Evolutionary conservation across 1,140 invertebrate species (phyloP).

Genomic region (Xylocopa sonorina): DNA sequence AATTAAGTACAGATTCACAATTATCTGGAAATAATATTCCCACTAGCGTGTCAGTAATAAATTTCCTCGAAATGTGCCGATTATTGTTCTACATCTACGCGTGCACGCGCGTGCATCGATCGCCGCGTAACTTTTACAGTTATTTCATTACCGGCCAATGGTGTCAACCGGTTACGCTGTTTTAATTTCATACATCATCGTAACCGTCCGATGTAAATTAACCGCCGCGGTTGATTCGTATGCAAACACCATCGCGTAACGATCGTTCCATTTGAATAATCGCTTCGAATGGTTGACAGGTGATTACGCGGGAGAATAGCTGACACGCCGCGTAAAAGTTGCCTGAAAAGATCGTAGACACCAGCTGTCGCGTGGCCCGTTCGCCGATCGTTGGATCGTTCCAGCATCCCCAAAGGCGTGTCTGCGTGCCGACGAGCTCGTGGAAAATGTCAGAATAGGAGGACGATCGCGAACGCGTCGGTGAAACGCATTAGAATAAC

Average conservation of each 20-base stretch:
- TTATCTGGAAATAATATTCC: slow-evolving; percentile 1
- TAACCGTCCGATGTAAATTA: neutral
- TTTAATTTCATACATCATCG: neutral
- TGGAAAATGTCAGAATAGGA: neutral
- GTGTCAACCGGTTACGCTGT: too few species aligned
- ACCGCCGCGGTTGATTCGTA: neutral
- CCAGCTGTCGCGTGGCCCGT: neutral
- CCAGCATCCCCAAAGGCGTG: too few species aligned
- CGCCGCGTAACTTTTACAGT: neutral
- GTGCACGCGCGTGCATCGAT: too few species aligned
- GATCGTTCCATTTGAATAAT: slow-evolving; percentile 3
- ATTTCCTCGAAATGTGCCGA: neutral
- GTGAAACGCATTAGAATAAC: neutral
- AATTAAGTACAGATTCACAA: neutral
- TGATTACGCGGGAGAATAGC: neutral
- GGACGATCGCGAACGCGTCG: neutral
- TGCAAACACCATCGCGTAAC: neutral
- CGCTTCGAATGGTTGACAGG: neutral
- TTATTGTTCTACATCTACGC: too few species aligned
- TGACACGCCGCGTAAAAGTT: neutral
- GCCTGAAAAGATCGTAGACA: slow-evolving; percentile 13
- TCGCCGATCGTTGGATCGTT: neutral
- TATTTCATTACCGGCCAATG: neutral
- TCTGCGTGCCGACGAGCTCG: neutral
- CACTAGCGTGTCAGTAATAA: neutral